phyloP scores from a whole-genome alignment of 2,113 vertebrate species.

The Salvelinus alpinus region DNA sequence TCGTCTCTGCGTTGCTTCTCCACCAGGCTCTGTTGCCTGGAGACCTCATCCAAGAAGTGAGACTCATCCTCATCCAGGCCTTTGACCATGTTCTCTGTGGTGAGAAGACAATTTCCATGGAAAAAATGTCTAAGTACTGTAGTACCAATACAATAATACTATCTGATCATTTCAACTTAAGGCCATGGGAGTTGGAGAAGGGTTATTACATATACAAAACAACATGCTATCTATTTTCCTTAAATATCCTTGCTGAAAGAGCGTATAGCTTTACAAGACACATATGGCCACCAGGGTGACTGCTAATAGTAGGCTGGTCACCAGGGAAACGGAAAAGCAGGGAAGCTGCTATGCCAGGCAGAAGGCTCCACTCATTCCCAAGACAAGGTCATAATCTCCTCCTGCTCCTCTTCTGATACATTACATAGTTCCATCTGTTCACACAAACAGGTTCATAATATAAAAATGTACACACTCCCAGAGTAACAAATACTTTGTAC shows the following conservation, averaged over 20 bases:
- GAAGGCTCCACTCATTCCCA: constrained; percentile 19
- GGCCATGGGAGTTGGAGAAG: too few relatives aligned
- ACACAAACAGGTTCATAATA: constrained; percentile 2
- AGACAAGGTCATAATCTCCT: constrained; percentile 17
- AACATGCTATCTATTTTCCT: constrained; percentile 1
- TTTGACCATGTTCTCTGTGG: constrained; percentile 96
- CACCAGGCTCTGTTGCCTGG: constrained; percentile 90
- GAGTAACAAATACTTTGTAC: too few relatives aligned
- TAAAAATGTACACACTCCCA: background rate
- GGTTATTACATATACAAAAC: background rate
- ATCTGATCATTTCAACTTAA: too few relatives aligned
- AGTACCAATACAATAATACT: too few relatives aligned
- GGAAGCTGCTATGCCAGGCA: constrained; percentile 32
- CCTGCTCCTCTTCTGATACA: constrained; percentile 7
- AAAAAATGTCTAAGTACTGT: too few relatives aligned
- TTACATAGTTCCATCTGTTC: background rate
- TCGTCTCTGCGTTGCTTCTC: constrained; percentile 96
- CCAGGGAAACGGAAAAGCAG: constrained; percentile 41
- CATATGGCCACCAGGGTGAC: constrained; percentile 32
- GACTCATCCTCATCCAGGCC: constrained; percentile 95
- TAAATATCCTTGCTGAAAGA: too few relatives aligned
- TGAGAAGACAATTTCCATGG: too few relatives aligned
- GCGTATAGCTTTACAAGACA: background rate
- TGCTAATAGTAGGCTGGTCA: constrained; percentile 29
- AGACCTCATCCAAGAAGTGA: constrained; percentile 95